Evolutionary conservation across 1,140 invertebrate species (phyloP).

Genomic region (Bombus ignitus): DNA sequence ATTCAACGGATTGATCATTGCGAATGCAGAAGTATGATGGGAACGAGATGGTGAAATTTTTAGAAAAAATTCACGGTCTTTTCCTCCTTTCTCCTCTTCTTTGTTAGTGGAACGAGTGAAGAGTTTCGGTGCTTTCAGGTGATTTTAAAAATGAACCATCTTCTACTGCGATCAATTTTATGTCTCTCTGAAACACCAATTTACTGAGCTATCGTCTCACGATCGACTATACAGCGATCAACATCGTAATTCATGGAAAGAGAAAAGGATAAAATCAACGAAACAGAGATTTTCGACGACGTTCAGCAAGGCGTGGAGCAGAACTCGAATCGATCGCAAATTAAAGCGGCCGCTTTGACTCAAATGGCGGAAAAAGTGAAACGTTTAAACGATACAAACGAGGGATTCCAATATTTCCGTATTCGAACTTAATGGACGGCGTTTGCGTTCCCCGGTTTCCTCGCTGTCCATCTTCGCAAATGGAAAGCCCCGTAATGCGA

Average conservation of each 20-base stretch:
- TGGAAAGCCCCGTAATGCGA: constrained; percentile 62
- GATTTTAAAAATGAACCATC: too few species aligned
- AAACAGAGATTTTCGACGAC: neutral
- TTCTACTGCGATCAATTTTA: too few species aligned
- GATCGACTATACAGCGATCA: too few species aligned
- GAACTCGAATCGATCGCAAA: neutral
- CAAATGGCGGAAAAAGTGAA: neutral
- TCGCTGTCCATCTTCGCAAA: constrained; percentile 55
- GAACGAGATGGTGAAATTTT: neutral
- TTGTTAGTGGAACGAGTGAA: neutral
- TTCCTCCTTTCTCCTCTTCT: neutral
- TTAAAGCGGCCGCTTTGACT: neutral
- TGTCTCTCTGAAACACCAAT: too few species aligned
- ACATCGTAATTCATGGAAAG: neutral
- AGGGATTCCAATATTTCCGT: constrained; percentile 63
- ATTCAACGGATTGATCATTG: neutral
- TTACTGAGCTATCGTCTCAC: too few species aligned
- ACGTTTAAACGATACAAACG: constrained; percentile 40
- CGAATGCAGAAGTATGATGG: neutral
- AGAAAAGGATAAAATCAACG: neutral
- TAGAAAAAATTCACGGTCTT: neutral
- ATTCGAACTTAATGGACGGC: constrained; percentile 59
- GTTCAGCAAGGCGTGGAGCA: neutral
- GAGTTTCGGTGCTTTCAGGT: too few species aligned
- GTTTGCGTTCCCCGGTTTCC: constrained; percentile 53